These are phyloP conservation scores for Phlogophora meticulosa DNA, from an alignment of 2,888 invertebrate species.

Conservation along the genomic window DNA sequence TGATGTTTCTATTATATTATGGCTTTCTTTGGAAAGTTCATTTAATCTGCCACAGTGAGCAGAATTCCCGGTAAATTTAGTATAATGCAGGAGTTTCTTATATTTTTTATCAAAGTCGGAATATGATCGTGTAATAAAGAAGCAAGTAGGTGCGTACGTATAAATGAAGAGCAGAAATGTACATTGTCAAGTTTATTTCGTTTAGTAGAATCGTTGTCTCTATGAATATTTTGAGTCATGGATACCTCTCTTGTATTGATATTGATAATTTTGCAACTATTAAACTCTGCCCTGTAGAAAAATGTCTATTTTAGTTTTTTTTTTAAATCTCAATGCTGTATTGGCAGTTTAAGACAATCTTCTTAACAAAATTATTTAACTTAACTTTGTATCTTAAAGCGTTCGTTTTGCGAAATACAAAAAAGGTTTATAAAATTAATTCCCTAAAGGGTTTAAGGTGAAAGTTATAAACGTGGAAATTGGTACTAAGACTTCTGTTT, in stretches of 20 bases:
- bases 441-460: too few relatives aligned
- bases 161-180: constrained; percentile 19
- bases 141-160: not conserved
- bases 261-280: constrained; percentile 27
- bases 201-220: constrained; percentile 13
- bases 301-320: constrained; percentile 7
- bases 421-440: too few relatives aligned
- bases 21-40: not conserved
- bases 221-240: constrained; percentile 45
- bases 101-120: not conserved
- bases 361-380: too few relatives aligned
- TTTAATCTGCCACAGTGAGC: not conserved
- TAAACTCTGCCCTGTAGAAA: constrained; percentile 13
- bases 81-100: not conserved
- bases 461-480: too few relatives aligned
- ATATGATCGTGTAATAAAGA: not conserved
- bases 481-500: too few relatives aligned
- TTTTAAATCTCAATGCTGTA: too few relatives aligned
- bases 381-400: too few relatives aligned
- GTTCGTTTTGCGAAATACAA: too few relatives aligned
- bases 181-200: constrained; percentile 44
- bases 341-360: too few relatives aligned
- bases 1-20: not conserved
- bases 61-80: not conserved
- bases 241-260: constrained; percentile 42